These are phyloP conservation scores for Tyria jacobaeae DNA, from an alignment of 2,888 invertebrate species.

Conservation along the genomic window DNA sequence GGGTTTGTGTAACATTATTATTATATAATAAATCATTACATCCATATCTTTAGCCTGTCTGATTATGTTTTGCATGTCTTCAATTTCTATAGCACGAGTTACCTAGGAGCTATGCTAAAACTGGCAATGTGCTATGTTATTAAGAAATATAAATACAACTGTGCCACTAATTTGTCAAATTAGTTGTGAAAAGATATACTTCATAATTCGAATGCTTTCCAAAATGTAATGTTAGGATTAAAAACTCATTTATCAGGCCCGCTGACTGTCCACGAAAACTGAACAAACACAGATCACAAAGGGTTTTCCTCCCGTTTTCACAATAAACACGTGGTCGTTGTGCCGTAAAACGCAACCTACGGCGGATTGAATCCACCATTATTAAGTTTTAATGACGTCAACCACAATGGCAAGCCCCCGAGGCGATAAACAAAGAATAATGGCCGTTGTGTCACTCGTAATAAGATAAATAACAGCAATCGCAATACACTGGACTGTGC, in stretches of 20 bases:
- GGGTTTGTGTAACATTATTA: no score
- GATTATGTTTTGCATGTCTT: no score
- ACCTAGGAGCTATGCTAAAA: no score
- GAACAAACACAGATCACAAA: constrained; percentile 50
- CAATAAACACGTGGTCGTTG: constrained; percentile 61
- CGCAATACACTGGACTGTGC: constrained; percentile 52
- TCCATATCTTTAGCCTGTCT: no score
- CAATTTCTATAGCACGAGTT: no score
- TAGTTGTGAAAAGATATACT: constrained; percentile 12
- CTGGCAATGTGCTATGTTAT: no score
- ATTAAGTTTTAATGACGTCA: constrained; percentile 82
- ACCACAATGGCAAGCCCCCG: constrained; percentile 65
- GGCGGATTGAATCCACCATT: constrained; percentile 74
- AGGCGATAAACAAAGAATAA: constrained; percentile 78
- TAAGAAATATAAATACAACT: no score
- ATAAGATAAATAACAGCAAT: constrained; percentile 75
- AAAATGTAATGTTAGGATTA: constrained; percentile 44
- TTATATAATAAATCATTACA: no score
- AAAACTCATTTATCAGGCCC: constrained; percentile 49
- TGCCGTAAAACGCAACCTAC: constrained; percentile 59
- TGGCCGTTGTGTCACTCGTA: constrained; percentile 67
- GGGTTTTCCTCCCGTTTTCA: constrained; percentile 52
- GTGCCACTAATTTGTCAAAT: constrained; percentile 7
- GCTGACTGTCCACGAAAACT: constrained; percentile 43
- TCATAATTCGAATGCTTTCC: constrained; percentile 18